phyloP scores from a whole-genome alignment of 2,797 vertebrate species.

The Alcedo atthis region DNA sequence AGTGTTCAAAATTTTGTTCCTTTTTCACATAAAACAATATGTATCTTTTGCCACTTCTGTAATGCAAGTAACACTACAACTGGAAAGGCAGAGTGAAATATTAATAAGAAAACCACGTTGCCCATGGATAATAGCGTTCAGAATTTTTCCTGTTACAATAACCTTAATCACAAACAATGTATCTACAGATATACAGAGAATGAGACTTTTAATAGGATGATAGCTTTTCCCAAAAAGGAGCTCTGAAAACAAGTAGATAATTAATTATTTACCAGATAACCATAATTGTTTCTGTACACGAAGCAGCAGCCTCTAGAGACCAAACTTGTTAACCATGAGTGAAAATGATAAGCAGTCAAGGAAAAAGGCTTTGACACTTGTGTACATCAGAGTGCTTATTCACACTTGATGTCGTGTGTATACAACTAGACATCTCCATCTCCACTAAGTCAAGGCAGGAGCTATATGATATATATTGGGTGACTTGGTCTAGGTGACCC shows the following conservation, averaged over 20 bases:
- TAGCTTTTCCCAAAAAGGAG: not conserved
- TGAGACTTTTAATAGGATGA: not conserved
- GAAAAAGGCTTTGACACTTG: not conserved
- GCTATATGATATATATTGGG: not conserved
- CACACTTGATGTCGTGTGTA: not conserved
- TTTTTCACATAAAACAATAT: not conserved
- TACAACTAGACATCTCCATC: not conserved
- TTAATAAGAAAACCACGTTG: not conserved
- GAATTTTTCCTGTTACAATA: not conserved
- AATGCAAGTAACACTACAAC: not conserved
- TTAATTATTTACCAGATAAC: constrained; percentile 55
- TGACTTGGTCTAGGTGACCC: no score
- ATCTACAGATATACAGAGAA: not conserved
- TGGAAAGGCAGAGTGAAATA: not conserved
- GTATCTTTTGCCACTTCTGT: not conserved
- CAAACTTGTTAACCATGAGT: not conserved
- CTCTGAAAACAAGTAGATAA: constrained; percentile 6
- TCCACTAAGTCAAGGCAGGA: not conserved
- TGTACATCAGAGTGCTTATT: not conserved
- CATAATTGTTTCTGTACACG: not conserved
- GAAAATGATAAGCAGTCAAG: not conserved
- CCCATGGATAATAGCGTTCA: not conserved
- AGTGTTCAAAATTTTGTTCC: not conserved
- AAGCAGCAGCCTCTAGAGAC: not conserved
- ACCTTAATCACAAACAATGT: not conserved